Percentiles rank a stretch among this genome's conserved stretches.
Evolutionary conservation across 2,113 vertebrate genomes (phyloP).

Genomic region (Columbina picui): DNA sequence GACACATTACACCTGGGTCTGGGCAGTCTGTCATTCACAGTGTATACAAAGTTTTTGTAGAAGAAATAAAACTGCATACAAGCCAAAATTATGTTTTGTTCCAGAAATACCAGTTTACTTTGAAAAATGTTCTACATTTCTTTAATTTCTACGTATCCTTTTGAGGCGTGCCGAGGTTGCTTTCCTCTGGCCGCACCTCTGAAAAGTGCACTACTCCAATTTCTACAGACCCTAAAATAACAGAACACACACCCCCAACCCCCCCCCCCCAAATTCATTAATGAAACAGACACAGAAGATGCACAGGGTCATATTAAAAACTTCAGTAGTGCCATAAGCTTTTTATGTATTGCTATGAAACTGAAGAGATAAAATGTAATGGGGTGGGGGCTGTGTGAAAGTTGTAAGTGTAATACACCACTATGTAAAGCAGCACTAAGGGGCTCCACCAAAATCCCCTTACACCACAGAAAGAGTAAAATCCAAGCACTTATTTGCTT

Average conservation of each 20-base stretch:
- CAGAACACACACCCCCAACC: no score
- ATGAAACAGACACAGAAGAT: background rate
- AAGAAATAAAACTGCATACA: no score
- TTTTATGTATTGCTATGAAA: rapidly evolving
- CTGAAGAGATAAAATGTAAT: rapidly evolving
- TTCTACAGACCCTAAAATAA: background rate
- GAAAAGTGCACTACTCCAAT: background rate
- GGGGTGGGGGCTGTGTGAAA: rapidly evolving
- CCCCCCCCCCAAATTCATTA: background rate
- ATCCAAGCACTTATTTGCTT: no score
- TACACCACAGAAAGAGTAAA: background rate
- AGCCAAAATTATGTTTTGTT: background rate
- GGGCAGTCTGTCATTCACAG: background rate
- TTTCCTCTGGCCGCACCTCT: rapidly evolving
- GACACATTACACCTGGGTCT: rapidly evolving
- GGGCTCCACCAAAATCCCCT: background rate
- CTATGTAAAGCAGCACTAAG: rapidly evolving
- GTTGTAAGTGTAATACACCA: rapidly evolving
- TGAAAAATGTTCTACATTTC: background rate
- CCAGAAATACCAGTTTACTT: background rate
- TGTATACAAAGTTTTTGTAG: rapidly evolving
- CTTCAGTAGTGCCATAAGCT: rapidly evolving
- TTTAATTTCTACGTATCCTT: background rate
- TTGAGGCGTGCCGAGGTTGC: no score
- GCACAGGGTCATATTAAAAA: background rate